Percentiles rank a stretch among this genome's conserved stretches.
Conservation (phyloP, 2,888 invertebrate genomes). For the Nysson spinosus region DNA sequence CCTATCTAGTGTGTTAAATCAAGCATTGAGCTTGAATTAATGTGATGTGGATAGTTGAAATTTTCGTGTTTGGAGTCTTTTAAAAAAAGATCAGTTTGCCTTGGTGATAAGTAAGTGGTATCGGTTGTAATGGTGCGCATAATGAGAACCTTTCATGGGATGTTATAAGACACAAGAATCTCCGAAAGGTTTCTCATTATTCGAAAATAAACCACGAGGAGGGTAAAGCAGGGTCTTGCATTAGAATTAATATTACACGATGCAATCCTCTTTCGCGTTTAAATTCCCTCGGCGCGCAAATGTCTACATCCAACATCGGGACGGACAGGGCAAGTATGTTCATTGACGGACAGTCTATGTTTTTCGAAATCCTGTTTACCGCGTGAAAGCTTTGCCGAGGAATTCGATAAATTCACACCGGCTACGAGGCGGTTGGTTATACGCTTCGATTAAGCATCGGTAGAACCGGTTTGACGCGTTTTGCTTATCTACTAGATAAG, state of each 20-base stretch:
- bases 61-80: background rate
- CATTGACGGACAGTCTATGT: slow-evolving; percentile 7
- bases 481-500: slow-evolving; percentile 10
- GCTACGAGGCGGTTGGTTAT: slow-evolving; percentile 1
- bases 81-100: background rate
- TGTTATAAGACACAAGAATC: background rate
- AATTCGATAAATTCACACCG: slow-evolving; percentile 17
- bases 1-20: background rate
- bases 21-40: background rate
- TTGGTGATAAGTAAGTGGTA: background rate
- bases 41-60: background rate
- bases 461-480: slow-evolving; percentile 13
- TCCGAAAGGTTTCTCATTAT: slow-evolving; percentile 1
- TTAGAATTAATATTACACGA: slow-evolving; percentile 18
- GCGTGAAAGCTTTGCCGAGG: slow-evolving; percentile 12
- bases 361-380: slow-evolving; percentile 4
- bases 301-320: slow-evolving; percentile 12
- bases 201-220: background rate
- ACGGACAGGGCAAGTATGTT: background rate
- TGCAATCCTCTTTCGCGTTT: slow-evolving; percentile 7
- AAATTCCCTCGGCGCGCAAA: slow-evolving; percentile 5
- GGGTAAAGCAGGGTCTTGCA: background rate
- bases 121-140: slow-evolving; percentile 5
- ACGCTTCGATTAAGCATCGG: slow-evolving; percentile 14
- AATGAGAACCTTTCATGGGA: slow-evolving; percentile 18